These are phyloP conservation scores for Emberiza fucata DNA, from an alignment of 2,113 vertebrate species.

Conservation along the genomic window DNA sequence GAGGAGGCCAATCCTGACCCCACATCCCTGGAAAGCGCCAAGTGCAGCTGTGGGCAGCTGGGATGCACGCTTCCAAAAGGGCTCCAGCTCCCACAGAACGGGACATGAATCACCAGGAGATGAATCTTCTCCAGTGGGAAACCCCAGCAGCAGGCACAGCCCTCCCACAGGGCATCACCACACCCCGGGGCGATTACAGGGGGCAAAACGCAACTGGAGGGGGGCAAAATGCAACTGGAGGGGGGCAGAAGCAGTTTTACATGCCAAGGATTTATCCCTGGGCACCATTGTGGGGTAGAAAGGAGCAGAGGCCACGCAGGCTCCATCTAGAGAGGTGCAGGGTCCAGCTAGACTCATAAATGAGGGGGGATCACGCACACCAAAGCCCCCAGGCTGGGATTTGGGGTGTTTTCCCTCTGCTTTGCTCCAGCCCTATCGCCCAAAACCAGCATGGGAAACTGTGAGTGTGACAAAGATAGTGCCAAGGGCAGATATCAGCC, in stretches of 20 bases:
- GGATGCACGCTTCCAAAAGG: rapidly evolving
- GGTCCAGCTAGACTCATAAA: background rate
- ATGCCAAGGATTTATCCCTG: background rate
- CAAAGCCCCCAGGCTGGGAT: background rate
- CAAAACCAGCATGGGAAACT: background rate
- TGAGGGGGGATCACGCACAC: rapidly evolving
- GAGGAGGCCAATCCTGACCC: background rate
- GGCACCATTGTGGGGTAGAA: too few relatives aligned
- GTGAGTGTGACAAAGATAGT: background rate
- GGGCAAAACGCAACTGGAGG: rapidly evolving
- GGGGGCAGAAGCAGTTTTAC: background rate
- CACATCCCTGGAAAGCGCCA: background rate
- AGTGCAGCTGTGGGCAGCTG: background rate
- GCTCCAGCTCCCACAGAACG: background rate
- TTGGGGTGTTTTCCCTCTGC: background rate
- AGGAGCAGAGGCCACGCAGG: rapidly evolving
- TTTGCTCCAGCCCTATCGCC: background rate
- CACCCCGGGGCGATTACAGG: rapidly evolving
- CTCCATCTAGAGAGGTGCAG: background rate
- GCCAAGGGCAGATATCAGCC: background rate
- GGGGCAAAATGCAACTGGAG: rapidly evolving
- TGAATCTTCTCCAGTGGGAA: background rate
- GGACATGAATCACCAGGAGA: background rate
- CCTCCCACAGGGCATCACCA: background rate
- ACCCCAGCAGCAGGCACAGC: background rate